Conservation (phyloP, 1,140 invertebrate genomes). For the Steinernema feltiae region DNA sequence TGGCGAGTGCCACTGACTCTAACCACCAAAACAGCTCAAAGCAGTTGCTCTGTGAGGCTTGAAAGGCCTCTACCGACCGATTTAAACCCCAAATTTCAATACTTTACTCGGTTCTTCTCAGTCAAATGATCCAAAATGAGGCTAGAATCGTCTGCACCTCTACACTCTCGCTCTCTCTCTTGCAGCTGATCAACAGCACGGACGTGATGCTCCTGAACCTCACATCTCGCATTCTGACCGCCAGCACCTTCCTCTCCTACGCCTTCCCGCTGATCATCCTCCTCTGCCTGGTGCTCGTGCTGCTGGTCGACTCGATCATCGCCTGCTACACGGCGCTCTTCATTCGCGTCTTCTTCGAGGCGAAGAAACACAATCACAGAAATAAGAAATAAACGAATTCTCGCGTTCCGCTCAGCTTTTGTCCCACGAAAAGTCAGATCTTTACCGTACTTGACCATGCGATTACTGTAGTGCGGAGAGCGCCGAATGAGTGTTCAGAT, state of each 20-base stretch:
- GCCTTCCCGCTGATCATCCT: not conserved
- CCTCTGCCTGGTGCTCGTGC: not conserved
- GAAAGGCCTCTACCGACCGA: not conserved
- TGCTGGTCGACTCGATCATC: not conserved
- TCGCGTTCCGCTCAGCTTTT: not conserved
- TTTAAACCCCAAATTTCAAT: not conserved
- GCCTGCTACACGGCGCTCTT: not conserved
- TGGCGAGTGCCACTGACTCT: too few species aligned
- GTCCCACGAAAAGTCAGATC: not conserved
- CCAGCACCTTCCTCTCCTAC: not conserved
- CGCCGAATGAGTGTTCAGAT: too few species aligned
- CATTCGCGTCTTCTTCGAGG: not conserved
- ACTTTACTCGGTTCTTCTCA: not conserved
- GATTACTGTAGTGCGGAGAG: too few species aligned
- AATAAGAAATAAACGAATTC: not conserved
- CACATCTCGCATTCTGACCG: not conserved
- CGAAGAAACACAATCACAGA: not conserved
- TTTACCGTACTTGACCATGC: not conserved
- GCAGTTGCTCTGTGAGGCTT: not conserved
- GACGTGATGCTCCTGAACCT: conserved; percentile 1
- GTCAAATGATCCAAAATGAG: not conserved
- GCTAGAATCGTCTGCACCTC: not conserved
- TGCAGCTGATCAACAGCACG: not conserved
- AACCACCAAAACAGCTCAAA: too few species aligned
- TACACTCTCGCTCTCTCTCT: not conserved